Conservation (phyloP, 2,113 vertebrate genomes). For the Cebus imitator region DNA sequence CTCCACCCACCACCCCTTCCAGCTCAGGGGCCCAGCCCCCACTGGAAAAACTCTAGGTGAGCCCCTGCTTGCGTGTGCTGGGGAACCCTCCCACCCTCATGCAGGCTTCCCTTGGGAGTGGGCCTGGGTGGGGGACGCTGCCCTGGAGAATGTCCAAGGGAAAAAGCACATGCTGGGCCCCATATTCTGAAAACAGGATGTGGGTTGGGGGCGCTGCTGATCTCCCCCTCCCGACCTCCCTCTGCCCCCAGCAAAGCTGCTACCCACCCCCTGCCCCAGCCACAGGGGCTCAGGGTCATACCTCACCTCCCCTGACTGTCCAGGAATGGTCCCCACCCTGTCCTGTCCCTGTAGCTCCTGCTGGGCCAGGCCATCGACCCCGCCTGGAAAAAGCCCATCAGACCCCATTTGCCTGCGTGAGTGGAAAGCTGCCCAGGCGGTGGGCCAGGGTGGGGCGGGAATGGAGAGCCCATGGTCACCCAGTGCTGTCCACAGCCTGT, state of each 20-base stretch:
- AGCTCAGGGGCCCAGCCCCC: background rate
- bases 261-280: background rate
- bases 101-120: constrained; percentile 6
- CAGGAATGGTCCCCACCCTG: background rate
- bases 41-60: constrained; percentile 60
- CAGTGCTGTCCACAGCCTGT: background rate
- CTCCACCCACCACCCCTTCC: background rate
- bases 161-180: constrained; percentile 8
- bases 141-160: constrained; percentile 47
- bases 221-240: background rate
- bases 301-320: background rate
- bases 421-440: background rate
- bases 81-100: background rate
- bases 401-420: background rate
- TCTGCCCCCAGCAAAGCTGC: background rate
- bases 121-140: background rate
- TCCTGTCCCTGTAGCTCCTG: background rate
- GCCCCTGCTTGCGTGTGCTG: background rate
- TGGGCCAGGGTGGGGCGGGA: background rate
- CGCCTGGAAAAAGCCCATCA: constrained; percentile 62
- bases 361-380: background rate
- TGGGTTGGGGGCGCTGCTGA: background rate
- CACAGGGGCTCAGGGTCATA: background rate
- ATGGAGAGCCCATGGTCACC: background rate
- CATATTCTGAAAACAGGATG: constrained; percentile 64